phyloP scores from a whole-genome alignment of 2,113 vertebrate genomes.

The Polypterus senegalus region DNA sequence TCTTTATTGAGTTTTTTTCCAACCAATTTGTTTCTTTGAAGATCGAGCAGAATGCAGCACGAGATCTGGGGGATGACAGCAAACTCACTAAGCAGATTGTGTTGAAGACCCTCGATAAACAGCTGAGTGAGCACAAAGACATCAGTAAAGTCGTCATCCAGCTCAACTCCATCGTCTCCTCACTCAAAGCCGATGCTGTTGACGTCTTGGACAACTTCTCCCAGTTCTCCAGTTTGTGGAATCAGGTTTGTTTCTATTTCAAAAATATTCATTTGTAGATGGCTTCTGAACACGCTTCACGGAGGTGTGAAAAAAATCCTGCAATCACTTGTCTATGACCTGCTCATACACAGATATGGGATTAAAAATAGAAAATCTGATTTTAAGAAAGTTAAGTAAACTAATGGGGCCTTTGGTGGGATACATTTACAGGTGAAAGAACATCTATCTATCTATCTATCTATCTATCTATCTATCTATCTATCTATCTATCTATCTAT shows the following conservation, averaged over 20 bases:
- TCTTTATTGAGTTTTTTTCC: not conserved
- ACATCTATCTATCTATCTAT: too few species aligned
- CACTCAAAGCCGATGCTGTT: slow-evolving; percentile 37
- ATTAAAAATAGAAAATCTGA: too few species aligned
- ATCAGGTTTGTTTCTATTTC: slow-evolving; percentile 42
- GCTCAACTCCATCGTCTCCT: slow-evolving; percentile 46
- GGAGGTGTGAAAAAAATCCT: not conserved
- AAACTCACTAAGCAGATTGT: slow-evolving; percentile 37
- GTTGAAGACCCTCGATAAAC: slow-evolving; percentile 50
- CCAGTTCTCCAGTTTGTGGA: slow-evolving; percentile 60
- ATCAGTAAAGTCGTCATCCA: slow-evolving; percentile 54
- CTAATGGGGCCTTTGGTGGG: too few species aligned
- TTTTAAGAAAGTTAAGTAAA: too few species aligned
- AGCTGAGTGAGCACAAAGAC: slow-evolving; percentile 63
- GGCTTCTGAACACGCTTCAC: not conserved
- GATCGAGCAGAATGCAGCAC: slow-evolving; percentile 50
- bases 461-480: too few species aligned
- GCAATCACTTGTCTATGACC: too few species aligned
- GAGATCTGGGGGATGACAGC: slow-evolving; percentile 44
- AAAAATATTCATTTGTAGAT: not conserved
- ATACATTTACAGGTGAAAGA: too few species aligned
- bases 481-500: too few species aligned
- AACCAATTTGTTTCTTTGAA: slow-evolving; percentile 17
- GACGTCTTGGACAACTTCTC: slow-evolving; percentile 45
- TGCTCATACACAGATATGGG: too few species aligned